Conservation (phyloP, 2,888 invertebrate genomes). For the Pristionchus arcanus region DNA sequence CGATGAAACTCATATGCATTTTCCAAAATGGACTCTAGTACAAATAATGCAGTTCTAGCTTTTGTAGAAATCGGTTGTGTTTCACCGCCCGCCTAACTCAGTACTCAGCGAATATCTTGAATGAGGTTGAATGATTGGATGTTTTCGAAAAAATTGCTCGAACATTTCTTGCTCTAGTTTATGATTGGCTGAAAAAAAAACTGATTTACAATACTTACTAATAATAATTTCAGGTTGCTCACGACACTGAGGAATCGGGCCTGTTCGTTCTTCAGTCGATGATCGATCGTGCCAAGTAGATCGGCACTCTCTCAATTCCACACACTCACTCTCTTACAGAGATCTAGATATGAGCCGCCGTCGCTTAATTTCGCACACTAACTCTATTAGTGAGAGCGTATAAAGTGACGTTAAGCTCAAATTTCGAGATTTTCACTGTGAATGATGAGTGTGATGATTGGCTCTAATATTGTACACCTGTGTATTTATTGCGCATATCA, state of each 20-base stretch:
- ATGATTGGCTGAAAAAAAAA: too few relatives aligned
- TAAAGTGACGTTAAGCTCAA: too few relatives aligned
- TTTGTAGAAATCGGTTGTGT: too few relatives aligned
- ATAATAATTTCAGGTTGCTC: conserved; percentile 62
- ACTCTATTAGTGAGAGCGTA: not conserved
- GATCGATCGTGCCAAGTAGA: conserved; percentile 48
- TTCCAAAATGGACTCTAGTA: too few relatives aligned
- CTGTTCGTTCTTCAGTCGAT: conserved; percentile 62
- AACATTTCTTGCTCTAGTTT: too few relatives aligned
- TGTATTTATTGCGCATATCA: conserved; percentile 37
- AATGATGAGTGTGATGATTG: not conserved
- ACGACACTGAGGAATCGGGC: conserved; percentile 67
- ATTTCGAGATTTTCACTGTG: not conserved
- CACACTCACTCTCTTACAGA: not conserved
- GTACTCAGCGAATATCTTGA: too few relatives aligned
- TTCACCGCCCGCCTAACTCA: too few relatives aligned
- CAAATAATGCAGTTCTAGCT: too few relatives aligned
- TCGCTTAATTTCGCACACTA: not conserved
- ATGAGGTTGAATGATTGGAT: too few relatives aligned
- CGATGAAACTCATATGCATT: too few relatives aligned
- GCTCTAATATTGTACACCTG: not conserved
- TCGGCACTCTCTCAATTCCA: not conserved
- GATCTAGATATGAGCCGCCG: not conserved
- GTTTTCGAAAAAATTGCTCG: too few relatives aligned
- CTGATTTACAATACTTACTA: not conserved